Evolutionary conservation across 2,888 invertebrate species (phyloP).

Genomic region (Dryocosmus kuriphilus): DNA sequence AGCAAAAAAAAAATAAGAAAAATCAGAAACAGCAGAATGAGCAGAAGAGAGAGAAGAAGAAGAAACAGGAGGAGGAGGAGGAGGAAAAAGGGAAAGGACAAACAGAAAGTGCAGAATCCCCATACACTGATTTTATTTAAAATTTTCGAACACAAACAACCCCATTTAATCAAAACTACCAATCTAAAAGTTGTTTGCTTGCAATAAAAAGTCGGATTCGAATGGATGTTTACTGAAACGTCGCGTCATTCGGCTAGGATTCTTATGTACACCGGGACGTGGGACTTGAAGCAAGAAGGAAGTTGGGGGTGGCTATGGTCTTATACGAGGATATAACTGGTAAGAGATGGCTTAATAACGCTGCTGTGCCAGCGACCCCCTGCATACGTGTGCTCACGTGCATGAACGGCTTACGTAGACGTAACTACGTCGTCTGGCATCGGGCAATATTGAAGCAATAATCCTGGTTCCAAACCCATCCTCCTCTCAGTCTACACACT

Average conservation of each 20-base stretch:
- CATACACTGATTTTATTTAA: background rate
- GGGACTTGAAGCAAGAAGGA: conserved; percentile 42
- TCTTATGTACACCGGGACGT: background rate
- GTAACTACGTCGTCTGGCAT: conserved; percentile 69
- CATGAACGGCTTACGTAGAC: conserved; percentile 63
- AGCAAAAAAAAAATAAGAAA: too few species aligned
- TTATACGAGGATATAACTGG: conserved; percentile 68
- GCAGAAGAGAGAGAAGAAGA: too few species aligned
- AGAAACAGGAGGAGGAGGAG: too few species aligned
- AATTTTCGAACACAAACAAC: background rate
- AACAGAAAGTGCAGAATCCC: too few species aligned
- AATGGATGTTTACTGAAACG: background rate
- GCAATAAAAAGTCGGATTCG: background rate
- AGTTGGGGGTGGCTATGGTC: conserved; percentile 55
- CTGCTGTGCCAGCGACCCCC: conserved; percentile 61
- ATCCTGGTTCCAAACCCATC: conserved; percentile 65
- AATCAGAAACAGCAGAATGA: too few species aligned
- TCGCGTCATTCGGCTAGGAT: background rate
- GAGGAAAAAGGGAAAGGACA: too few species aligned
- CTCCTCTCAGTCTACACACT: conserved; percentile 39
- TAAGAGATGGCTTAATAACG: conserved; percentile 76
- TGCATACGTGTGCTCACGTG: conserved; percentile 58
- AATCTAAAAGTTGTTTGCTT: background rate
- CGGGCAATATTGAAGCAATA: conserved; percentile 76
- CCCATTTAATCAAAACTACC: background rate